Base-by-base conservation (phyloP, 2,797 vertebrate genomes). In the Mastacembelus armatus region DNA sequence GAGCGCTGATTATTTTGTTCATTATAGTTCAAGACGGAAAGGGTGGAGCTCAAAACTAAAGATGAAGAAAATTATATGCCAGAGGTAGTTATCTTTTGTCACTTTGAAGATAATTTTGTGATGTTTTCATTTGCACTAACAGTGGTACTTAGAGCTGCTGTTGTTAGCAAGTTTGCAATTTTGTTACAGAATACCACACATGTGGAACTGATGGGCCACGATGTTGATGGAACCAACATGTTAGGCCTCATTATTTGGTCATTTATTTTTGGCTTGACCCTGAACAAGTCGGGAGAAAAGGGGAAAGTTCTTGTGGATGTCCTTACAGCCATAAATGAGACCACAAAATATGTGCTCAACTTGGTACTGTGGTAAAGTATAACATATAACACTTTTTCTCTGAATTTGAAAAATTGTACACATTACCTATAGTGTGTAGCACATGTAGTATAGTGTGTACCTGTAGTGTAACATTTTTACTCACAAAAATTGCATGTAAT, bases 11-110 rank as follows among this genome's bases (percentile, higher is more conserved):
- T 2, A 2, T 24, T 43, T 18, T 32, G n/a, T 66, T 38, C 24
- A 16, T 58, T 8, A 1, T 6, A 69, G 42, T 69, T 32, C 47
- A 48, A 54, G 40, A 69, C 40, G 6, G 30, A 48, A 22, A 59
- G 35, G 30, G 15, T 52, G n/a, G 1, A 5, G 30, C 0, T 58
- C 27, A 5, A 39, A 4, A 7, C 1, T 3, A 27, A 40, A 5
- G 30, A 1, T 0, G 16, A 14, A 2, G 33, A 10, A 0, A 32
- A 62, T 5, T 19, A 0, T 1, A 36, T 6, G 12, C 0, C 55
- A 22, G 11, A 3, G 15, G 19, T 4, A 2, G 57, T 74, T 22
- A 48, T 27, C 26, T 39, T 16, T 22, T 18, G 35, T 57, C 19
- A 16, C 14, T 44, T 4, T 39, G 8, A 10, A 19, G 30, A 26